These are phyloP conservation scores for Ophion costatus DNA, from an alignment of 2,888 invertebrate genomes.

Conservation along the genomic window DNA sequence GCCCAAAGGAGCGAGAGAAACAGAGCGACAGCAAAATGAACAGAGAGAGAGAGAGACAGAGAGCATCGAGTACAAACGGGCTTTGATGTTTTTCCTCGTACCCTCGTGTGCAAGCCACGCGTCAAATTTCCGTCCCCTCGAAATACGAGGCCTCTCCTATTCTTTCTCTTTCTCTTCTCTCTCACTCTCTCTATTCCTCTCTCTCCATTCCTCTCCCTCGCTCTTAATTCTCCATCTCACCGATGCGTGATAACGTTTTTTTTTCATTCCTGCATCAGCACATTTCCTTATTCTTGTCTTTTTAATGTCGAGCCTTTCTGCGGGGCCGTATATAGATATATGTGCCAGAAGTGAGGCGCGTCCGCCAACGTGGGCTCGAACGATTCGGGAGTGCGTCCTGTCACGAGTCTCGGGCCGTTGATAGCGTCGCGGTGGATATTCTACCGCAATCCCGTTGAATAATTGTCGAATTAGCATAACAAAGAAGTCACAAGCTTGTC, in stretches of 20 bases:
- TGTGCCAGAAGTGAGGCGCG: neutral
- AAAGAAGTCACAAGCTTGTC: conserved; percentile 71
- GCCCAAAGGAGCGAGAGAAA: neutral
- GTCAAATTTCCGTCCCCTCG: conserved; percentile 29
- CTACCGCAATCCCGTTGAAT: conserved; percentile 65
- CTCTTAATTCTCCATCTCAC: neutral
- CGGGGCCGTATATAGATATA: too few relatives aligned
- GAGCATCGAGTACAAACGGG: conserved; percentile 11
- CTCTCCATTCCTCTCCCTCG: neutral
- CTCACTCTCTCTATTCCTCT: neutral
- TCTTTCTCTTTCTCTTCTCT: neutral
- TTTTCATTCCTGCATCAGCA: neutral
- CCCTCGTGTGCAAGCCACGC: conserved; percentile 16
- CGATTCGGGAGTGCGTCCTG: neutral
- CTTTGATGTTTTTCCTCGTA: conserved; percentile 22
- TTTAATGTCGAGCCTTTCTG: neutral
- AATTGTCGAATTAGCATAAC: conserved; percentile 80
- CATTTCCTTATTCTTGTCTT: neutral
- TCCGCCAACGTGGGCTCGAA: neutral
- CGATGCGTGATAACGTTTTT: neutral
- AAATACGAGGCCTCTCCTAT: conserved; percentile 8
- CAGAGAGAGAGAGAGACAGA: neutral
- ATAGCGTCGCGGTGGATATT: conserved; percentile 24
- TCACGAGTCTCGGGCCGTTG: neutral
- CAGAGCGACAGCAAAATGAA: neutral